phyloP scores from a whole-genome alignment of 2,888 invertebrate genomes.

The Noctua comes region DNA sequence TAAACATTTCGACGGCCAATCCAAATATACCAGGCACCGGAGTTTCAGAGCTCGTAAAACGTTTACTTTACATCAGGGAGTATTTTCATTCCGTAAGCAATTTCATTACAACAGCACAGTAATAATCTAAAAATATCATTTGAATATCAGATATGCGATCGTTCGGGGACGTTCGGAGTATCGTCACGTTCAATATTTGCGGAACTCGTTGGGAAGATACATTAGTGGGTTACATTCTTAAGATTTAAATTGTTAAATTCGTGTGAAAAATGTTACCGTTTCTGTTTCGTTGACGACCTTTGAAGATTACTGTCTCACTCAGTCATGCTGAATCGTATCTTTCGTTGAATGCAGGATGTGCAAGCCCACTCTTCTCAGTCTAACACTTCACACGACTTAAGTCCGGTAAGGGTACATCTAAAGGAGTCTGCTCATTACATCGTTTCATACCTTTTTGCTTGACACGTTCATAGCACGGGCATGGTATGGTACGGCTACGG shows the following conservation, averaged over 20 bases:
- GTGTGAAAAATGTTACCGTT: background rate
- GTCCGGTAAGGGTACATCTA: background rate
- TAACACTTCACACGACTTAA: background rate
- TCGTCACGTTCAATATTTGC: slow-evolving; percentile 40
- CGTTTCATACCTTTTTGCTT: background rate
- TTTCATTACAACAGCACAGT: slow-evolving; percentile 59
- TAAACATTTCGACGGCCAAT: slow-evolving; percentile 50
- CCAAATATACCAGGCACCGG: slow-evolving; percentile 60
- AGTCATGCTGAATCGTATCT: background rate
- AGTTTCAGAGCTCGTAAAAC: slow-evolving; percentile 60
- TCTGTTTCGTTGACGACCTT: background rate
- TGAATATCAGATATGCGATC: slow-evolving; percentile 52
- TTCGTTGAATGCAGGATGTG: background rate
- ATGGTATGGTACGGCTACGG: no score
- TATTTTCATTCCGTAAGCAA: slow-evolving; percentile 62
- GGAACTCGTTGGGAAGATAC: slow-evolving; percentile 18
- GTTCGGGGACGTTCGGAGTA: slow-evolving; percentile 38
- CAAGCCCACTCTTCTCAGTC: background rate
- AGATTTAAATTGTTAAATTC: background rate
- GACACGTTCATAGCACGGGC: background rate
- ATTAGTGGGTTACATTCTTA: slow-evolving; percentile 21
- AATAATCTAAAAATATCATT: slow-evolving; percentile 69
- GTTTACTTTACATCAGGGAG: slow-evolving; percentile 62
- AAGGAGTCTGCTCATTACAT: background rate
- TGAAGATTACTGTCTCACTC: background rate